A percentile compares a stretch with the other conserved stretches of the same genome.
Conservation (phyloP, 2,797 vertebrate species). For the Halcyon leucocephala region DNA sequence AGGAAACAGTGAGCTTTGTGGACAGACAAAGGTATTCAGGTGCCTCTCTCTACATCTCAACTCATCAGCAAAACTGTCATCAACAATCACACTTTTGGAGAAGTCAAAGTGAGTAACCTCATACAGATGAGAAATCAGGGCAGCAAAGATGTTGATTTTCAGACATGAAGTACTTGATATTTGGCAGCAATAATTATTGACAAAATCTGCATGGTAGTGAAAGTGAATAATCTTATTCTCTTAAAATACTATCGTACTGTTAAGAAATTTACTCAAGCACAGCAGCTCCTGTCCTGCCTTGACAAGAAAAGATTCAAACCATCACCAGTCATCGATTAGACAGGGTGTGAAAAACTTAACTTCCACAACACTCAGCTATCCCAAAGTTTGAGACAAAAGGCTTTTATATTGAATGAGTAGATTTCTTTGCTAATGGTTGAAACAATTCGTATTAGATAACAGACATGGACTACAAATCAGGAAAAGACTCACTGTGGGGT, state of each 20-base stretch:
- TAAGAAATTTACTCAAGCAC: not conserved
- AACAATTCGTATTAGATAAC: not conserved
- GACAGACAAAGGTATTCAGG: not conserved
- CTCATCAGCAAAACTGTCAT: not conserved
- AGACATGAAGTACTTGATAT: not conserved
- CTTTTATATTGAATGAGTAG: not conserved
- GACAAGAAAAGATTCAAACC: not conserved
- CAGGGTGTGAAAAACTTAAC: not conserved
- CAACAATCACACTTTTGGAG: not conserved
- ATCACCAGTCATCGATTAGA: not conserved
- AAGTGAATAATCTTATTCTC: not conserved
- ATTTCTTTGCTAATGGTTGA: not conserved
- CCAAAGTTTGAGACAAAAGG: not conserved
- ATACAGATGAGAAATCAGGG: not conserved
- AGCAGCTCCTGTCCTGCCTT: not conserved
- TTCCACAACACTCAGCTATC: not conserved
- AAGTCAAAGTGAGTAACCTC: not conserved
- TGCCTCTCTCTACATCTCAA: not conserved
- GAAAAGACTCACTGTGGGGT: not conserved
- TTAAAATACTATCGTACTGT: not conserved
- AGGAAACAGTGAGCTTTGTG: not conserved
- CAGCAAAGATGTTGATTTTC: not conserved
- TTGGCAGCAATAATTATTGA: not conserved
- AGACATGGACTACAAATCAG: not conserved
- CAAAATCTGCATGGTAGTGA: not conserved